Evolutionary conservation across 1,140 invertebrate genomes (phyloP).

Genomic region (Papilio machaon): DNA sequence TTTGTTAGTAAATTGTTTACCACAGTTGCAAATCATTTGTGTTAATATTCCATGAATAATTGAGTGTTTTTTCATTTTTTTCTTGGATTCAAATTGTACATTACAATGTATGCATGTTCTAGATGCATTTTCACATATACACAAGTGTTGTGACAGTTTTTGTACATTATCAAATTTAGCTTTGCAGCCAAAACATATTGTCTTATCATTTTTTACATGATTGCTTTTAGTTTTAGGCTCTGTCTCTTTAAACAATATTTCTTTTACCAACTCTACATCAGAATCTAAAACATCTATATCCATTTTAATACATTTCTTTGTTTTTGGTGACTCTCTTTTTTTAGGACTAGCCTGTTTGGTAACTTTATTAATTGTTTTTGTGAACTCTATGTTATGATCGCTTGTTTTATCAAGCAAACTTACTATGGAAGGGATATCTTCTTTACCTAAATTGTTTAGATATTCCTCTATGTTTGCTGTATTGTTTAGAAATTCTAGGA

Average conservation of each 20-base stretch:
- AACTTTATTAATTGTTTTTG: slow-evolving; percentile 48
- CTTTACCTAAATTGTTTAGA: slow-evolving; percentile 74
- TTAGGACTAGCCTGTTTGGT: slow-evolving; percentile 65
- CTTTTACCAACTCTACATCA: slow-evolving; percentile 67
- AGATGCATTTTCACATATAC: slow-evolving; percentile 63
- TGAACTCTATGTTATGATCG: slow-evolving; percentile 48
- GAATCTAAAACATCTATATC: slow-evolving; percentile 72
- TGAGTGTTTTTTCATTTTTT: slow-evolving; percentile 64
- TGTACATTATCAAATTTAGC: slow-evolving; percentile 58
- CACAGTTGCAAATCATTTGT: slow-evolving; percentile 64
- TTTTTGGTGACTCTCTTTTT: slow-evolving; percentile 58
- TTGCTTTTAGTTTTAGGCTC: slow-evolving; percentile 53
- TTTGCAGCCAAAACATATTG: slow-evolving; percentile 66
- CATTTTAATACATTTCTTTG: slow-evolving; percentile 57
- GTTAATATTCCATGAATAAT: slow-evolving; percentile 52
- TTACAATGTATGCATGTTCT: slow-evolving; percentile 68
- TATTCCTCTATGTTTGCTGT: slow-evolving; percentile 78
- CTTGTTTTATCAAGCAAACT: slow-evolving; percentile 71
- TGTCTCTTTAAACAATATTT: slow-evolving; percentile 61
- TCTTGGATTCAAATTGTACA: slow-evolving; percentile 68
- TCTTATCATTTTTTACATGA: slow-evolving; percentile 47
- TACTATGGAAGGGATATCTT: slow-evolving; percentile 75
- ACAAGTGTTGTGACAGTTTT: slow-evolving; percentile 66
- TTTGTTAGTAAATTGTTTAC: slow-evolving; percentile 58
- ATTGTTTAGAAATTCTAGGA: slow-evolving; percentile 76